Percentiles rank a stretch among this genome's conserved stretches.
Evolutionary conservation across 2,888 invertebrate genomes (phyloP).

Genomic region (Linhomoeus sp.): DNA sequence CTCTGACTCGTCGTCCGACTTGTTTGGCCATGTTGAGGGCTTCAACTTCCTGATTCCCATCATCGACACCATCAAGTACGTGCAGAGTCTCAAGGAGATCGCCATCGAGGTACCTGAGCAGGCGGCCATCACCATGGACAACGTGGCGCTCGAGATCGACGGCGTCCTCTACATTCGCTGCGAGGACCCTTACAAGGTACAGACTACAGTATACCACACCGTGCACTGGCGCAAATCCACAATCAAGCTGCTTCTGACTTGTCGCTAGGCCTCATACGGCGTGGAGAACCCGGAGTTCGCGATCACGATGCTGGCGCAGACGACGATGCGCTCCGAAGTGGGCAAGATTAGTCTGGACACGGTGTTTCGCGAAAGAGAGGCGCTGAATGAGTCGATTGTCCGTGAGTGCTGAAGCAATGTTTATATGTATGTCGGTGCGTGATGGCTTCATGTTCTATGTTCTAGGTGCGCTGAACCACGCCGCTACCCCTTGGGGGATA

Average conservation of each 20-base stretch:
- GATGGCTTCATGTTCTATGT: too few species aligned
- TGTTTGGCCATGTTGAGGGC: constrained; percentile 40
- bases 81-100: constrained; percentile 94
- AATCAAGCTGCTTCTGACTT: too few species aligned
- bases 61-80: constrained; percentile 79
- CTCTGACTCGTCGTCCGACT: too few species aligned
- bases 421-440: too few species aligned
- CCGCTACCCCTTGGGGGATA: constrained; percentile 94
- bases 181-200: constrained; percentile 60
- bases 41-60: constrained; percentile 75
- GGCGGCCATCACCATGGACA: constrained; percentile 90
- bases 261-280: constrained; percentile 59
- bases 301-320: constrained; percentile 92
- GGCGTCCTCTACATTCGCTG: constrained; percentile 87
- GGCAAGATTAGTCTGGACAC: constrained; percentile 92
- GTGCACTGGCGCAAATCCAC: too few species aligned
- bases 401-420: too few species aligned
- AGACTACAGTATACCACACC: too few species aligned
- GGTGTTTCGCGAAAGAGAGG: constrained; percentile 86
- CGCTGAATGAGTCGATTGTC: constrained; percentile 77
- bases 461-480: constrained; percentile 83
- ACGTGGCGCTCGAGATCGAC: constrained; percentile 86
- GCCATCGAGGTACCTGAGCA: constrained; percentile 98
- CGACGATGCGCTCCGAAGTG: constrained; percentile 95
- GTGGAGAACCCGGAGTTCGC: constrained; percentile 99